Conservation (phyloP, 2,888 invertebrate species). For the Erebia palarica region DNA sequence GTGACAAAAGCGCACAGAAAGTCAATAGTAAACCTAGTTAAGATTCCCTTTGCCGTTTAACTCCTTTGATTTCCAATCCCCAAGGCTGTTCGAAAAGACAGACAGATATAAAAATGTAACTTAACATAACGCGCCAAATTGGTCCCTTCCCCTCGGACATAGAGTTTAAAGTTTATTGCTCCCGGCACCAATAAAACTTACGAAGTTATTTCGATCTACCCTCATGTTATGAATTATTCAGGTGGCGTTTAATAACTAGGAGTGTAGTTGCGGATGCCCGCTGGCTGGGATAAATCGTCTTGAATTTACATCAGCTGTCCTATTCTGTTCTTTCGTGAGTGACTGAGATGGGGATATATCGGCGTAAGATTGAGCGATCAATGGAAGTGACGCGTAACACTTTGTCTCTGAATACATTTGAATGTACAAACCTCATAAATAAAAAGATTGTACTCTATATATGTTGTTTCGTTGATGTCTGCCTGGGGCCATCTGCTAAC, state of each 20-base stretch:
- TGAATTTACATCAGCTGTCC: constrained; percentile 47
- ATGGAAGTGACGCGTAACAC: constrained; percentile 45
- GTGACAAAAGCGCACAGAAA: constrained; percentile 44
- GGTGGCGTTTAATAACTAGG: constrained; percentile 75
- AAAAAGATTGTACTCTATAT: constrained; percentile 35
- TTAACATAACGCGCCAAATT: constrained; percentile 44
- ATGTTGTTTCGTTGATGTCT: constrained; percentile 23
- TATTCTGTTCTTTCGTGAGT: constrained; percentile 50
- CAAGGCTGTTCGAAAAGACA: constrained; percentile 47
- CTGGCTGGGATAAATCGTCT: constrained; percentile 47
- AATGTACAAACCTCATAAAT: constrained; percentile 39
- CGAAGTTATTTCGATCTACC: constrained; percentile 69
- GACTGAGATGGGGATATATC: constrained; percentile 47
- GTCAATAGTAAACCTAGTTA: constrained; percentile 54
- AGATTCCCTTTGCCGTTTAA: constrained; percentile 49
- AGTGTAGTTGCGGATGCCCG: constrained; percentile 55
- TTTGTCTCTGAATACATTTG: constrained; percentile 45
- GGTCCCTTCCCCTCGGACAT: constrained; percentile 49
- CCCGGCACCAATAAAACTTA: constrained; percentile 51
- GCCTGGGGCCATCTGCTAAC: neutral
- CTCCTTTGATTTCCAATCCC: constrained; percentile 59
- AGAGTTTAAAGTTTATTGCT: constrained; percentile 59
- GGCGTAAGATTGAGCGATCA: constrained; percentile 45
- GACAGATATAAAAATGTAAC: constrained; percentile 47
- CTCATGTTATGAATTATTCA: constrained; percentile 78